A percentile compares a stretch with the other conserved stretches of the same genome.
Conservation (phyloP, 1,140 invertebrate species). For the Dinoponera quadriceps region DNA sequence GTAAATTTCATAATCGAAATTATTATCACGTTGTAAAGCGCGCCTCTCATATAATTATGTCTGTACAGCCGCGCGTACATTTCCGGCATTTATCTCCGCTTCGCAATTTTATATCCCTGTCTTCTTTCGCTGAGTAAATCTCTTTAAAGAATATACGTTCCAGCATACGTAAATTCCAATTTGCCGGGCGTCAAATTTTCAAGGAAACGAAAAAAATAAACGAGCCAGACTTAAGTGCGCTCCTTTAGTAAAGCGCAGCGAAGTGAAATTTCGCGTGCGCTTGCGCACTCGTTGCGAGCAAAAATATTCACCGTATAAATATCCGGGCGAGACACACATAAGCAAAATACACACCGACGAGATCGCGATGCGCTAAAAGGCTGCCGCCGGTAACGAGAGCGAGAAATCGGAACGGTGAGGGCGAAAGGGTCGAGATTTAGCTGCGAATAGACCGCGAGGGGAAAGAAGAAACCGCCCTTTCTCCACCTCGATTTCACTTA, state of each 20-base stretch:
- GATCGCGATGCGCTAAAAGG: constrained; percentile 23
- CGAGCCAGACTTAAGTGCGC: neutral
- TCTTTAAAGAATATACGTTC: neutral
- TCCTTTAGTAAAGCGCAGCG: constrained; percentile 1
- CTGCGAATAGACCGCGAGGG: neutral
- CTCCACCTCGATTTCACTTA: constrained; percentile 27
- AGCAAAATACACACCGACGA: neutral
- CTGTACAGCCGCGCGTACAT: neutral
- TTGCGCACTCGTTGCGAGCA: neutral
- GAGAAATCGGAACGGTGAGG: neutral
- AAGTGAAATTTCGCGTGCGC: constrained; percentile 21
- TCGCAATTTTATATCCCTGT: neutral
- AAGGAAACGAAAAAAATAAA: neutral
- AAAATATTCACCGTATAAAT: constrained; percentile 40
- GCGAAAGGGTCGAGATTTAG: constrained; percentile 27
- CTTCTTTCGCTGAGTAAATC: neutral
- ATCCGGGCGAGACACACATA: constrained; percentile 13
- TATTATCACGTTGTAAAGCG: constrained; percentile 27
- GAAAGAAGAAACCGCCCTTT: constrained; percentile 22
- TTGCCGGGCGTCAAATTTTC: constrained; percentile 23
- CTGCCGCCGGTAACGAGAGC: neutral
- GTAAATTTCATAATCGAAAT: constrained; percentile 31
- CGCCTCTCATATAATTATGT: neutral
- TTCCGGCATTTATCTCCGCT: constrained; percentile 1
- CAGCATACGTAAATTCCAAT: neutral